Conservation (phyloP, 1,140 invertebrate genomes). For the Zaprionus tsacasi region DNA sequence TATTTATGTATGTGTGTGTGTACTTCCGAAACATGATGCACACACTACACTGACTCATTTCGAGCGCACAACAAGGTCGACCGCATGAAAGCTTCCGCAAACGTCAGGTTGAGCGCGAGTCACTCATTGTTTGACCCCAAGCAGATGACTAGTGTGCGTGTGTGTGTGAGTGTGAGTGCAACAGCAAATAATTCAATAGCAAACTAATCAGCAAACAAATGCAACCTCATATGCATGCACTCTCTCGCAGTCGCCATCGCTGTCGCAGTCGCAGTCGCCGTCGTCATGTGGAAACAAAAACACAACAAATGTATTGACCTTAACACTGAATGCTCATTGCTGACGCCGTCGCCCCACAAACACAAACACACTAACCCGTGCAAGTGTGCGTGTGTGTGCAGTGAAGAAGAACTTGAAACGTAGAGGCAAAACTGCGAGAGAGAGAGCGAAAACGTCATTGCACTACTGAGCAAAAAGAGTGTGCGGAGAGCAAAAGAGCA, state of each 20-base stretch:
- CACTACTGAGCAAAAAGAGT: slow-evolving; percentile 27
- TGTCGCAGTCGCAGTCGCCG: not conserved
- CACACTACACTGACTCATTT: not conserved
- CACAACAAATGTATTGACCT: slow-evolving; percentile 77
- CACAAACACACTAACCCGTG: slow-evolving; percentile 14
- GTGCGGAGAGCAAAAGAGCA: slow-evolving; percentile 29
- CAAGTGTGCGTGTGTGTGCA: slow-evolving; percentile 6
- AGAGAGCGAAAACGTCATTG: slow-evolving; percentile 24
- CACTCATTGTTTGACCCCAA: slow-evolving; percentile 48
- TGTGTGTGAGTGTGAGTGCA: slow-evolving; percentile 16
- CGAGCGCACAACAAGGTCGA: slow-evolving; percentile 7
- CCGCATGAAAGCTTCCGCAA: slow-evolving; percentile 63
- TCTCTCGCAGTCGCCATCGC: not conserved
- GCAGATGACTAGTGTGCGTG: slow-evolving; percentile 43
- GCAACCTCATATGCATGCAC: slow-evolving; percentile 60
- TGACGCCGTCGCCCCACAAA: slow-evolving; percentile 28
- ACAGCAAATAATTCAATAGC: slow-evolving; percentile 64
- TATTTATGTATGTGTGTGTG: too few relatives aligned
- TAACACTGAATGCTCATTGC: slow-evolving; percentile 74
- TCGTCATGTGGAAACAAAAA: slow-evolving; percentile 55
- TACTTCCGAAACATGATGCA: slow-evolving; percentile 3
- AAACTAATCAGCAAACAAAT: slow-evolving; percentile 71
- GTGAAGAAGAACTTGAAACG: slow-evolving; percentile 71
- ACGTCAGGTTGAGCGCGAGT: slow-evolving; percentile 49
- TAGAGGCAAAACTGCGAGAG: slow-evolving; percentile 26